Evolutionary conservation across 2,888 invertebrate species (phyloP).

Genomic region (Notodonta dromedarius): DNA sequence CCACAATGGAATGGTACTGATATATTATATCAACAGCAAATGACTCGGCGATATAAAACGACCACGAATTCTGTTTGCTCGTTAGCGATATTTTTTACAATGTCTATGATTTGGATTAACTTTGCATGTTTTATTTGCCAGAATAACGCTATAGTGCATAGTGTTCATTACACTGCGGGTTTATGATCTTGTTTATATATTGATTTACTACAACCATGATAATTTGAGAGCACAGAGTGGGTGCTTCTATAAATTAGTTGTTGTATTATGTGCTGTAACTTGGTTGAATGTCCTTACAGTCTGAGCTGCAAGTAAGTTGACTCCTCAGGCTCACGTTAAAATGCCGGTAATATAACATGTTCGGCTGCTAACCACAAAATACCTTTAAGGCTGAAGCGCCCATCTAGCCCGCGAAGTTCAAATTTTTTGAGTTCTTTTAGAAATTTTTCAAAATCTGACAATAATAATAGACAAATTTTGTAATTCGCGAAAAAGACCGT

Average conservation of each 20-base stretch:
- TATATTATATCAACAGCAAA: conserved; percentile 49
- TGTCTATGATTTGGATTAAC: conserved; percentile 40
- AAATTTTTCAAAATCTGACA: too few species aligned
- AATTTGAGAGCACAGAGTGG: conserved; percentile 38
- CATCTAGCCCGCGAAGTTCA: too few species aligned
- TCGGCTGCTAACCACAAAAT: background rate
- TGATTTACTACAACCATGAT: conserved; percentile 42
- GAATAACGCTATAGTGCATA: conserved; percentile 37
- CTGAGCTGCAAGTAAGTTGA: background rate
- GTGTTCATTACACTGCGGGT: conserved; percentile 39
- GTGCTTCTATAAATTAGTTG: conserved; percentile 21
- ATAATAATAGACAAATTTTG: too few species aligned
- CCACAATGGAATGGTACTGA: conserved; percentile 47
- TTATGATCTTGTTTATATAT: conserved; percentile 42
- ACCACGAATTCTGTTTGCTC: conserved; percentile 47
- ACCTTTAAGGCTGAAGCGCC: too few species aligned
- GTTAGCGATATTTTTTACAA: conserved; percentile 50
- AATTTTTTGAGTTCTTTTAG: too few species aligned
- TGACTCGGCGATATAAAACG: conserved; percentile 30
- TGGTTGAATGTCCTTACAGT: conserved; percentile 25
- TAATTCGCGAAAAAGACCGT: too few species aligned
- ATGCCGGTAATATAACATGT: background rate
- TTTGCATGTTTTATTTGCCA: conserved; percentile 39
- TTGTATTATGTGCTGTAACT: conserved; percentile 14
- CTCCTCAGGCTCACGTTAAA: background rate